Conservation (phyloP, 2,888 invertebrate species). For the Microplitis deprimator region DNA sequence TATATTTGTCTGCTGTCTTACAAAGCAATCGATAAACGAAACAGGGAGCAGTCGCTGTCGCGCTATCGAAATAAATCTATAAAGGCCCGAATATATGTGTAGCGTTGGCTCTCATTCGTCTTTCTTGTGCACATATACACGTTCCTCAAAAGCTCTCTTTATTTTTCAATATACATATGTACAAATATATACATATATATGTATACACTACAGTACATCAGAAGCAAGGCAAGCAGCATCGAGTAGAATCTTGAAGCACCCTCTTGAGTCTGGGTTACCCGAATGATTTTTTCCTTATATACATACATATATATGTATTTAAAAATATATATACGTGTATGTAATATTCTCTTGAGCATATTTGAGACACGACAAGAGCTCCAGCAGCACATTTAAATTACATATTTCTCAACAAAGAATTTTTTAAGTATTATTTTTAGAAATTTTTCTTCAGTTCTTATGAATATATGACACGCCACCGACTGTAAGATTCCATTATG, state of each 20-base stretch:
- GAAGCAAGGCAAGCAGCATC: conserved; percentile 20
- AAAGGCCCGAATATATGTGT: conserved; percentile 46
- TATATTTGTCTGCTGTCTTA: no score
- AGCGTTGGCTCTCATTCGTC: conserved; percentile 27
- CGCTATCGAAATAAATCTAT: conserved; percentile 54
- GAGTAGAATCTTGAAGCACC: conserved; percentile 52
- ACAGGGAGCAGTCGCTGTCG: conserved; percentile 23
- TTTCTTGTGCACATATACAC: neutral
- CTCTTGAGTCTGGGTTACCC: conserved; percentile 52
- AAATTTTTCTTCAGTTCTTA: neutral
- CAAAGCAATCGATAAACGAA: conserved; percentile 43
- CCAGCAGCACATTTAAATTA: neutral
- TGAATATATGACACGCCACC: neutral
- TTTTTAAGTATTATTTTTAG: neutral
- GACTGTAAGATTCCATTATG: neutral
- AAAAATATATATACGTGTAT: neutral
- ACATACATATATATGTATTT: neutral
- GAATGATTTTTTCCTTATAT: conserved; percentile 51
- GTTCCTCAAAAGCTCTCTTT: neutral
- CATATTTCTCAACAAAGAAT: neutral
- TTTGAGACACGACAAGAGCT: neutral
- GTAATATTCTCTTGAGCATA: neutral
- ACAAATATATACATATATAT: neutral
- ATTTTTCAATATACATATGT: neutral
- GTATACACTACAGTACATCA: neutral